These are phyloP conservation scores for Steatornis caripensis DNA, from an alignment of 2,113 vertebrate species.

Conservation along the genomic window DNA sequence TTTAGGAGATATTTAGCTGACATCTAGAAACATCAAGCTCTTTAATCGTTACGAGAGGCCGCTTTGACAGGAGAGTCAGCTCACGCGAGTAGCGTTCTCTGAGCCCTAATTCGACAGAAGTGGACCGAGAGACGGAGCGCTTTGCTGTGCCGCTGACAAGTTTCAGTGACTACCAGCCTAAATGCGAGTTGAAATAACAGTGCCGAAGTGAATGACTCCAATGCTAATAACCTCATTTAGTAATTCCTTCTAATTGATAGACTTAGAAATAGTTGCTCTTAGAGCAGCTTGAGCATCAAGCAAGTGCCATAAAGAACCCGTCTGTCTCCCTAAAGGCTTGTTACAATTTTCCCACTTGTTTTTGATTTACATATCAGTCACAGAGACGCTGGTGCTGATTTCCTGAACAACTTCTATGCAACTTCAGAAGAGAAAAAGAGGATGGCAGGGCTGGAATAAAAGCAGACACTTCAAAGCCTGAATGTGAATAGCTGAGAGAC, in stretches of 20 bases:
- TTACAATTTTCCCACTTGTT: conserved; percentile 9
- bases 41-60: background rate
- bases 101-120: background rate
- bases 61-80: background rate
- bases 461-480: conserved; percentile 23
- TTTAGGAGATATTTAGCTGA: background rate
- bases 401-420: background rate
- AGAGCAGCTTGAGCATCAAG: background rate
- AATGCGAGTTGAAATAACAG: background rate
- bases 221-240: background rate
- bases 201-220: background rate
- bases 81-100: background rate
- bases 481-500: background rate
- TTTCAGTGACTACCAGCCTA: background rate
- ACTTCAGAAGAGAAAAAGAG: background rate
- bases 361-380: conserved; percentile 21
- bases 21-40: background rate
- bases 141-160: background rate
- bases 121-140: background rate
- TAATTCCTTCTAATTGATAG: conserved; percentile 5
- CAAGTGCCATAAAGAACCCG: background rate
- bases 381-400: background rate
- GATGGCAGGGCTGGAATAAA: background rate
- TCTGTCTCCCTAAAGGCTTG: background rate
- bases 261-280: background rate